Percentiles rank a stretch among this genome's conserved stretches.
Evolutionary conservation across 1,140 invertebrate species (phyloP).

Genomic region (Ceratitis capitata): DNA sequence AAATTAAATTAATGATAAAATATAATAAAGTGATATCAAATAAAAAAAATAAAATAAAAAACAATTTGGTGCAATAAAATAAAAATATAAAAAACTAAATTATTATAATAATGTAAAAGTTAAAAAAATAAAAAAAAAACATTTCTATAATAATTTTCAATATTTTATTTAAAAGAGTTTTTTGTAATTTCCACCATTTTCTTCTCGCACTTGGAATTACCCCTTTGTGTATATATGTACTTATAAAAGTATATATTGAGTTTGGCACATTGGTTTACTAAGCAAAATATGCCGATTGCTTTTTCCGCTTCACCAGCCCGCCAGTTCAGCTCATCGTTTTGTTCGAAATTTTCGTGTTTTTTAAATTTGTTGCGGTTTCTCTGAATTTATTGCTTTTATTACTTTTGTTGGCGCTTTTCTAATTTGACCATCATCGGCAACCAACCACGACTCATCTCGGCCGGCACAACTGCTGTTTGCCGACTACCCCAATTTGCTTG

Average conservation of each 20-base stretch:
- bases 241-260: not conserved
- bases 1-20: too few species aligned
- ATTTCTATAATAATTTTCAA: too few species aligned
- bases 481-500: slow-evolving; percentile 26
- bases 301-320: not conserved
- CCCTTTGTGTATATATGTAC: not conserved
- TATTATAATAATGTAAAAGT: too few species aligned
- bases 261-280: not conserved
- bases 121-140: too few species aligned
- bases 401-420: not conserved
- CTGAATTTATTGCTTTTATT: not conserved
- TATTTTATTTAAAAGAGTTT: too few species aligned
- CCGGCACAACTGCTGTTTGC: not conserved
- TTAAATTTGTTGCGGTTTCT: slow-evolving; percentile 19
- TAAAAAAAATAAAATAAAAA: too few species aligned
- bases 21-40: too few species aligned
- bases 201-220: too few species aligned
- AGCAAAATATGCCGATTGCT: not conserved
- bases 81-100: too few species aligned
- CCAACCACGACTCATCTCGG: too few species aligned
- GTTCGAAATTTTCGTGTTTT: not conserved
- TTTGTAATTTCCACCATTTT: too few species aligned
- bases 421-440: not conserved
- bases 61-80: too few species aligned
- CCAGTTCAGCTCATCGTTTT: not conserved